phyloP scores from a whole-genome alignment of 2,113 vertebrate species.

The Antigone vipio region DNA sequence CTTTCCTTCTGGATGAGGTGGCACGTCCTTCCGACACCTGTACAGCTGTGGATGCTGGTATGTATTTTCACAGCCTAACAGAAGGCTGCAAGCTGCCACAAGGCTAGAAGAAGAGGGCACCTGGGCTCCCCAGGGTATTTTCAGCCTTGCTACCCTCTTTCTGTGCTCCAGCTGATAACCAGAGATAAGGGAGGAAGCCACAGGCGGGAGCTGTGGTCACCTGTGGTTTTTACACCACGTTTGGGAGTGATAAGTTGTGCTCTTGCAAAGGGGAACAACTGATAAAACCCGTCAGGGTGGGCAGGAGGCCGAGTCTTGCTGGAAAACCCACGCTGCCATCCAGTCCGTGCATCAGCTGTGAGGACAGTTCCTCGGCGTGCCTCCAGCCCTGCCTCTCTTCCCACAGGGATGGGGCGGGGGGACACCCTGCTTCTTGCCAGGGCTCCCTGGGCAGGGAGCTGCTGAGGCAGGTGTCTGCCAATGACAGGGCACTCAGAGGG shows the following conservation, averaged over 20 bases:
- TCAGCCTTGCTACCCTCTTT: not conserved
- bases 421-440: not conserved
- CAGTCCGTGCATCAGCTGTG: fast-evolving
- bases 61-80: not conserved
- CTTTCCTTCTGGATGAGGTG: not conserved
- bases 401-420: not conserved
- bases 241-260: not conserved
- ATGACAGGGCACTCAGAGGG: not conserved
- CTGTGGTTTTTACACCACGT: not conserved
- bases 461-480: not conserved
- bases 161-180: not conserved
- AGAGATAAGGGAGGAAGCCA: not conserved
- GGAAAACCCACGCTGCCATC: not conserved
- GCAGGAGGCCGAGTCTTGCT: not conserved
- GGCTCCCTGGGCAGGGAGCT: not conserved
- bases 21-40: fast-evolving
- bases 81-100: not conserved
- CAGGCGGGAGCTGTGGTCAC: not conserved
- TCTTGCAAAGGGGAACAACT: not conserved
- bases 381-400: not conserved
- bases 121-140: not conserved
- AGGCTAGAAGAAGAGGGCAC: not conserved
- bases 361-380: fast-evolving
- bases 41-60: not conserved
- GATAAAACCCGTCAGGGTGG: not conserved